Base-by-base conservation (phyloP, 2,113 vertebrate species). In the Apistogramma diplotaenia region DNA sequence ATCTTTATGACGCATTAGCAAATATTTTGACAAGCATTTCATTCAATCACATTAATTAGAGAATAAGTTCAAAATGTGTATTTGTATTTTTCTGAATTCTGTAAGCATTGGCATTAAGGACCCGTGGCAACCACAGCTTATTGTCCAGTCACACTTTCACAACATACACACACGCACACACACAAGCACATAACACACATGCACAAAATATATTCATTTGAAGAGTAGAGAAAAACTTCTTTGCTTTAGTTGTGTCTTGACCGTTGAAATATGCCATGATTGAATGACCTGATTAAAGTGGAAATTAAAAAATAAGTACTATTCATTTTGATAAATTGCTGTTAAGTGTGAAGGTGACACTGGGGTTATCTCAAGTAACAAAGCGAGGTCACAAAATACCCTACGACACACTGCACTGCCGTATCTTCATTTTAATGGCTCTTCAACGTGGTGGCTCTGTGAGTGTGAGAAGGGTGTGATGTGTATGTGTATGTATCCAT, bases 101-200 rank as follows among this genome's bases (percentile, higher is more conserved):
- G 10, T 23, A 12, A 13, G 29, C 46, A 59, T 51, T 65, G 2
- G 1, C 54, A 54, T 43, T 9, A 56, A 67, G 87, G 19, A 92
- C 92, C 90, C 93, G 88, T 92, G 85, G 88, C 61, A 92, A 93
- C 85, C 8, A 35, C 58, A 55, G 58, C 54, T 59, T 75, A 67
- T 33, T 33, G 62, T 37, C 43, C 31, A 46, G 37, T 29, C 46
- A 56, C 54, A 80, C 8, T 76, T 61, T 78, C 61, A 35, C 11
- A 1, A 31, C 16, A 46, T 18, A 25, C 35, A 40, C 33, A 37
- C 12, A 9, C 31, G n/a, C 31, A 37, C n/a, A 25, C 51, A 67
- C 76, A 84, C n/a, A 5, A 16, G 27, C 23, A 78, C 23, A 80
- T 46, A 67, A 19, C 21, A 21, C 43, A 37, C 19, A 10, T 29